A percentile compares a stretch with the other conserved stretches of the same genome.
phyloP scores from a whole-genome alignment of 2,113 vertebrate species.

The Sapajus apella region DNA sequence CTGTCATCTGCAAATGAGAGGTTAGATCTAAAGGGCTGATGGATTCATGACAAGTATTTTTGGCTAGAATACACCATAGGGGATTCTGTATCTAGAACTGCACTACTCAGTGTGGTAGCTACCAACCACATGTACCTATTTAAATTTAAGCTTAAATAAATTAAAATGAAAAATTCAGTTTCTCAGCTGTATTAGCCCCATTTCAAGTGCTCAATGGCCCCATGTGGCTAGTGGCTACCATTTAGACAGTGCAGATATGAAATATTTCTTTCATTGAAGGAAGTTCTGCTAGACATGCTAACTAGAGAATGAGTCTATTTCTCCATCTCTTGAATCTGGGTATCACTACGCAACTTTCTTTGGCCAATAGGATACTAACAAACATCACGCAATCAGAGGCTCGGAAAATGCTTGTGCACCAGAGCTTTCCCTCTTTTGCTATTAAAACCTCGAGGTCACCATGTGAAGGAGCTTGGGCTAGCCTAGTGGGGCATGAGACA shows the following conservation, averaged over 20 bases:
- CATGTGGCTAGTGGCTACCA: background rate
- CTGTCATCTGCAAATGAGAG: background rate
- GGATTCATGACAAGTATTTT: background rate
- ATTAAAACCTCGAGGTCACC: background rate
- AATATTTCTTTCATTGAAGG: background rate
- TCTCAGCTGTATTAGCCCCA: background rate
- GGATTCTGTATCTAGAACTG: background rate
- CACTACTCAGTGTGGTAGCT: background rate
- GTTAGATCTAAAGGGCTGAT: background rate
- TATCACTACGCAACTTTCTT: background rate
- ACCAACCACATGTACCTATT: background rate
- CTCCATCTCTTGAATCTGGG: background rate
- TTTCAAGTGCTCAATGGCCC: background rate
- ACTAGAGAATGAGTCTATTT: background rate
- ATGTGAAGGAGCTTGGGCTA: background rate
- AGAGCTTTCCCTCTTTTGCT: background rate
- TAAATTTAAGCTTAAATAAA: background rate
- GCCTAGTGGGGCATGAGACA: no score
- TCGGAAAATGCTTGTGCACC: background rate
- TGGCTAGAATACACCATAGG: background rate
- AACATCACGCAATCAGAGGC: background rate
- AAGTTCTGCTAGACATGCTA: background rate
- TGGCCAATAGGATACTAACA: background rate
- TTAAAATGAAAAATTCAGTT: background rate
- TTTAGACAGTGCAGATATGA: background rate